Conservation (phyloP, 2,888 invertebrate species). For the Lasiommata megera region DNA sequence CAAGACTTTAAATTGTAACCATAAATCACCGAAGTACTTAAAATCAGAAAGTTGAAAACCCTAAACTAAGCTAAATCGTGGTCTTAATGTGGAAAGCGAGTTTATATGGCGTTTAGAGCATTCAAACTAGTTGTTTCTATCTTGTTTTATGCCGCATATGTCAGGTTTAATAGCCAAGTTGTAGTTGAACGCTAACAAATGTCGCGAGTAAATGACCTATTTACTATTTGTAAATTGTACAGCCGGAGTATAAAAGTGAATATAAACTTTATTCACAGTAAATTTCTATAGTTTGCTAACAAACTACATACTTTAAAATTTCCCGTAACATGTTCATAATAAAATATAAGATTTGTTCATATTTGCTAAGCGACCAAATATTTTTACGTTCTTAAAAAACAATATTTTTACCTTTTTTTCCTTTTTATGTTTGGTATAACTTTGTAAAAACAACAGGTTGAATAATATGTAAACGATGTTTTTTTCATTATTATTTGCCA, state of each 20-base stretch:
- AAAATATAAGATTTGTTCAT: too few relatives aligned
- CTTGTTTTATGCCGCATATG: conserved; percentile 26
- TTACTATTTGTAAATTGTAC: conserved; percentile 4
- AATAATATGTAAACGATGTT: background rate
- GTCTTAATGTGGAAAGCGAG: conserved; percentile 21
- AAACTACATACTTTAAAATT: too few relatives aligned
- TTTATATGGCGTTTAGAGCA: conserved; percentile 26
- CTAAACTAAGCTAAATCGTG: conserved; percentile 19
- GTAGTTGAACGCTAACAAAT: conserved; percentile 25
- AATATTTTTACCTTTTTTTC: too few relatives aligned
- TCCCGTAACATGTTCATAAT: too few relatives aligned
- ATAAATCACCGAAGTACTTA: background rate
- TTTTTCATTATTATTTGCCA: background rate
- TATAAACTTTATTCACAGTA: background rate
- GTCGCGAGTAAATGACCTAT: conserved; percentile 1
- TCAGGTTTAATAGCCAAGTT: conserved; percentile 29
- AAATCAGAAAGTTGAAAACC: conserved; percentile 12
- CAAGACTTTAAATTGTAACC: background rate
- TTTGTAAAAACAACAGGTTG: too few relatives aligned
- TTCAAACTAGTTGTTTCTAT: conserved; percentile 28
- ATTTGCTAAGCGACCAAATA: too few relatives aligned
- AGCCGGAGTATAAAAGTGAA: background rate
- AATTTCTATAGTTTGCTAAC: too few relatives aligned
- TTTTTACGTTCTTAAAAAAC: too few relatives aligned
- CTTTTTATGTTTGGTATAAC: too few relatives aligned